Evolutionary conservation across 2,888 invertebrate genomes (phyloP), one percentile per base, ranked within the genome.

Genomic region (Halictus quadricinctus): DNA sequence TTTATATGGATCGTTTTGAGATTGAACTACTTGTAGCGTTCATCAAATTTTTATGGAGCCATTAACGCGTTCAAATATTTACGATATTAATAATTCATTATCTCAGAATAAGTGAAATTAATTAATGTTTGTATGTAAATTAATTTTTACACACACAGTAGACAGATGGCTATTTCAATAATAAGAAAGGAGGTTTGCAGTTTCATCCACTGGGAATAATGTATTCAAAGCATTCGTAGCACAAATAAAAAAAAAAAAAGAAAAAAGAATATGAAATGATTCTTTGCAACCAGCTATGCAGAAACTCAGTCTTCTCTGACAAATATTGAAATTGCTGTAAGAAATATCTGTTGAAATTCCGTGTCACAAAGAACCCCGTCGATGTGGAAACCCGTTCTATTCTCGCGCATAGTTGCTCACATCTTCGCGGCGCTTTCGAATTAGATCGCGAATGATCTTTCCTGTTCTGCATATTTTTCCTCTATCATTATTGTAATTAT

Each of bases 391-490:
- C 69, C 69, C 41, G 69, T 69, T 10, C 69, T 69, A 69, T 69
- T 69, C 69, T 69, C 69, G 69, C 18, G 69, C 41, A 69, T 41
- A 41, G 69, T 36, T 41, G 69, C 21, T 21, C 69, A 41, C 69
- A 69, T 69, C 41, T 41, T 4, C 36, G 21, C 36, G 69, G 69
- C 69, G 69, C 66, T 69, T 69, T 64, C 15, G 15, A 15, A 29
- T 15, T 64, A 29, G 64, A 64, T 64, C 29, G 64, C 29, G 29
- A 6, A 8, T 7, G 64, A 29, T 64, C 29, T 29, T 29, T 29
- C 29, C 7, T 18, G 18, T 15, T 36, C 64, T 29, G 25, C 15
- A 25, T 15, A 13, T 2, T 58, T n/a, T 58, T n/a, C 21, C 1
- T n/a, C 48, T 48, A n/a, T n/a, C 10, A 1, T 12, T 10, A 12